A percentile compares a stretch with the other conserved stretches of the same genome.
phyloP scores from a whole-genome alignment of 2,797 vertebrate genomes.

The Myotis myotis region DNA sequence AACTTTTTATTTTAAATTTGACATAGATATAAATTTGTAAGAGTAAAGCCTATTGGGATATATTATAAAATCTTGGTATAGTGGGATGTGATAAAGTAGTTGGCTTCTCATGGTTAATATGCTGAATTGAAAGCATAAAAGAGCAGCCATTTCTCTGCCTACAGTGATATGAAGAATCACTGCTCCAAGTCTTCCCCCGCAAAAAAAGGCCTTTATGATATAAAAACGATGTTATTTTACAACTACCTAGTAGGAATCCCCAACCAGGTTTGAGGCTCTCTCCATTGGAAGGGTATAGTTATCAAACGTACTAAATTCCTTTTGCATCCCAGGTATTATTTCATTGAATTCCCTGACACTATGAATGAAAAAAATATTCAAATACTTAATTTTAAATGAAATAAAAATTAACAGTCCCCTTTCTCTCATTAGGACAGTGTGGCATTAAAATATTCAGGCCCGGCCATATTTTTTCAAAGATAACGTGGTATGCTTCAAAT shows the following conservation, averaged over 20 bases:
- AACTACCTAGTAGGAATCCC: background rate
- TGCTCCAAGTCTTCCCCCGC: background rate
- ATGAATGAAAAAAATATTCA: constrained; percentile 57
- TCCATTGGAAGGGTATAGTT: background rate
- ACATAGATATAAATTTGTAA: constrained; percentile 56
- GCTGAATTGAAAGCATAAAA: constrained; percentile 31
- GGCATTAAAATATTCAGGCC: constrained; percentile 68
- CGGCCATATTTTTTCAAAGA: constrained; percentile 32
- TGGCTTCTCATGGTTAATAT: constrained; percentile 24
- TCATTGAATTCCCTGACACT: constrained; percentile 55
- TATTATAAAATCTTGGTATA: constrained; percentile 38
- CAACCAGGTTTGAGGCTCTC: constrained; percentile 10
- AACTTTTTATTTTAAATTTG: constrained; percentile 52
- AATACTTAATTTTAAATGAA: constrained; percentile 58
- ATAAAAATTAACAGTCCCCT: constrained; percentile 76
- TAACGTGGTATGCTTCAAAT: constrained; percentile 9
- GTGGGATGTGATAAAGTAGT: background rate
- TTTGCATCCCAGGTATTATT: background rate
- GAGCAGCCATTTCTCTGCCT: constrained; percentile 48
- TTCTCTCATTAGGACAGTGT: constrained; percentile 49
- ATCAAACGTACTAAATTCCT: constrained; percentile 43
- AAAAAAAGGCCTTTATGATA: constrained; percentile 17
- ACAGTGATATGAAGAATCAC: constrained; percentile 17
- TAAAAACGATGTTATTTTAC: background rate
- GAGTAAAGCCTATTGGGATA: constrained; percentile 12